These are phyloP conservation scores for Arctocebus calabarensis DNA, from an alignment of 2,797 vertebrate genomes.

Conservation along the genomic window DNA sequence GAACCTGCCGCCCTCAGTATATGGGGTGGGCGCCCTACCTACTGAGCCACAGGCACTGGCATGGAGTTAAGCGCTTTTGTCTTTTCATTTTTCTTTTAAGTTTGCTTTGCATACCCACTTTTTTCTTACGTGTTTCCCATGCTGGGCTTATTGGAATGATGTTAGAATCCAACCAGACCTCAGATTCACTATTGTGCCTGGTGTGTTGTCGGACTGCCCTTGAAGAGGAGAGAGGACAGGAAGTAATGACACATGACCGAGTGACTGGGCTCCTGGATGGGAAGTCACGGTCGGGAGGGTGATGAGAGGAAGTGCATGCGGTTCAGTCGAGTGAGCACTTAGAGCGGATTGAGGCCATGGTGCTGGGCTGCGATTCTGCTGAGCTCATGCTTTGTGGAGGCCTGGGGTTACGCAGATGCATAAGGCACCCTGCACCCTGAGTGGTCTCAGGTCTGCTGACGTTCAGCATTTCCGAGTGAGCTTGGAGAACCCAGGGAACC, in stretches of 20 bases:
- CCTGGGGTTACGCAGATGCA: neutral
- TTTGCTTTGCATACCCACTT: neutral
- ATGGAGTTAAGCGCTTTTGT: too few species aligned
- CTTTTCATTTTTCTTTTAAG: too few species aligned
- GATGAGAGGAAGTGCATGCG: neutral
- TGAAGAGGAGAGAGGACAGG: slow-evolving; percentile 30
- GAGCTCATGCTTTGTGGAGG: neutral
- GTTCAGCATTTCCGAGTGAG: neutral
- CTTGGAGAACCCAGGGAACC: neutral
- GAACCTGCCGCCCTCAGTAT: too few species aligned
- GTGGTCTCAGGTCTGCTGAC: neutral
- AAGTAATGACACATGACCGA: slow-evolving; percentile 36
- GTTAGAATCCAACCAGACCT: neutral
- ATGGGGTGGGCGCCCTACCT: too few species aligned
- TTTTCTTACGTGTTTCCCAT: slow-evolving; percentile 16
- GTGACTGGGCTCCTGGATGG: neutral
- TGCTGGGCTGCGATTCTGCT: neutral
- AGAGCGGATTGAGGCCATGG: neutral
- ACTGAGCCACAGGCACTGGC: too few species aligned
- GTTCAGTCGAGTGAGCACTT: neutral
- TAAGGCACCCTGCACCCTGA: neutral
- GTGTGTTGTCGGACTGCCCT: neutral
- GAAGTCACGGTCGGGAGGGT: neutral
- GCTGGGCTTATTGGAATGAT: neutral
- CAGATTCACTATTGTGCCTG: neutral